These are phyloP conservation scores for Odontocolon sp. DNA, from an alignment of 2,888 invertebrate genomes.

Conservation along the genomic window DNA sequence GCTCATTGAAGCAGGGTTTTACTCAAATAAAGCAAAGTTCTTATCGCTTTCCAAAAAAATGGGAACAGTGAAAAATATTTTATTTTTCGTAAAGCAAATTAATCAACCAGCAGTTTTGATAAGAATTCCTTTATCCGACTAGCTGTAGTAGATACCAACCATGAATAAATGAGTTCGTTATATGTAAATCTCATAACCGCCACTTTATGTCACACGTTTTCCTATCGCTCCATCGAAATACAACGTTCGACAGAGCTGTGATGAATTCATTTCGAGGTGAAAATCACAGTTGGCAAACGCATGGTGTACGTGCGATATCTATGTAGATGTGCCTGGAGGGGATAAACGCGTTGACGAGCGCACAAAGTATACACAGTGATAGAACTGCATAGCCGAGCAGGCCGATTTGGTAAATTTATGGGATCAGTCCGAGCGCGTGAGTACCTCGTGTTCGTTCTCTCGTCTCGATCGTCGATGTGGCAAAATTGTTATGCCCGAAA, in stretches of 20 bases:
- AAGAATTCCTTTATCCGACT: background rate
- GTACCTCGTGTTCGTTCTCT: background rate
- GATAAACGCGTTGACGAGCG: conserved; percentile 32
- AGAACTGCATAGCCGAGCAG: background rate
- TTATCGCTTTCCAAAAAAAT: too few relatives aligned
- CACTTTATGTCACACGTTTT: background rate
- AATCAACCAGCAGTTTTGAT: too few relatives aligned
- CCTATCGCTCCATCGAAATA: background rate
- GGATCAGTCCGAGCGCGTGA: conserved; percentile 3
- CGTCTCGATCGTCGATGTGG: conserved; percentile 32
- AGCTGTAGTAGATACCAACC: background rate
- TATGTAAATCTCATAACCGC: conserved; percentile 20
- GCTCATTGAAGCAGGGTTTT: too few relatives aligned
- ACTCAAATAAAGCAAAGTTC: too few relatives aligned
- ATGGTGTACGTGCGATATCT: background rate
- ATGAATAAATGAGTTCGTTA: background rate
- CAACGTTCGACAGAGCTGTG: background rate
- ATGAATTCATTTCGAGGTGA: conserved; percentile 46
- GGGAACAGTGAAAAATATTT: too few relatives aligned
- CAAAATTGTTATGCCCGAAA: conserved; percentile 36
- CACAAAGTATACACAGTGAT: conserved; percentile 19
- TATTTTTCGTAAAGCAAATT: too few relatives aligned
- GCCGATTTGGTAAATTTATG: conserved; percentile 49
- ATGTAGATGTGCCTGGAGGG: conserved; percentile 6
- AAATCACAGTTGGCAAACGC: conserved; percentile 40